Base-by-base conservation (phyloP, 2,888 invertebrate genomes). In the Notodonta dromedarius region DNA sequence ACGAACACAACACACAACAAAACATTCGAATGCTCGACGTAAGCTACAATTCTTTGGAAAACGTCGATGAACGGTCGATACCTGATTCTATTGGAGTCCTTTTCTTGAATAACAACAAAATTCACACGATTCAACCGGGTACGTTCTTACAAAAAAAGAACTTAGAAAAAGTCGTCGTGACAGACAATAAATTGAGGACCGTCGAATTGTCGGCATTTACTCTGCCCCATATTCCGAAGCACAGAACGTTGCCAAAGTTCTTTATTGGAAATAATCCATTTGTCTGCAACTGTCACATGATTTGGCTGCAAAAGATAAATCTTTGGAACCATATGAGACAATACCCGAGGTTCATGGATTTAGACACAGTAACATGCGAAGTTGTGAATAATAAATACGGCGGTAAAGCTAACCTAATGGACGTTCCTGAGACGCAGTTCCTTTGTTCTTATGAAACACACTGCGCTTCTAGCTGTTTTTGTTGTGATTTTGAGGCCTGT, bases 401-500 rank as follows among this genome's bases (percentile, higher is more conserved):
- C 24, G 95, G 96, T 40, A 95, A 95, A 64, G 94, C 95, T 65
- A 95, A 96, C 53, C 85, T 96, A 69, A 93, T 96, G 81, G 95
- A 96, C 79, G 93, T 96, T 74, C 95, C 95, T 75, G 94, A 96
- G 65, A 95, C 96, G 73, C 96, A 97, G 85, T 97, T 97, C 84
- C 94, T 97, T 75, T 97, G 97, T 85, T 95, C 95, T 13, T 97
- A 97, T 90, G 95, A 96, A 82, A 95, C 96, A 58, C 96, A 97
- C 85, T 98, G 98, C 88, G 97, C 97, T 80, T 95, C 97, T 13
- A 94, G 96, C 68, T 98, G 98, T 84, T 96, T 97, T 82, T 98
- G 98, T 86, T 98, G 98, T 84, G 97, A 97, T 78, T 98, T 96
- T 88, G 97, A 97, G 85, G 97, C 97, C 52, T 98, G 98, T 84